phyloP scores from a whole-genome alignment of 2,113 vertebrate genomes.

The Mormoops blainvillei region DNA sequence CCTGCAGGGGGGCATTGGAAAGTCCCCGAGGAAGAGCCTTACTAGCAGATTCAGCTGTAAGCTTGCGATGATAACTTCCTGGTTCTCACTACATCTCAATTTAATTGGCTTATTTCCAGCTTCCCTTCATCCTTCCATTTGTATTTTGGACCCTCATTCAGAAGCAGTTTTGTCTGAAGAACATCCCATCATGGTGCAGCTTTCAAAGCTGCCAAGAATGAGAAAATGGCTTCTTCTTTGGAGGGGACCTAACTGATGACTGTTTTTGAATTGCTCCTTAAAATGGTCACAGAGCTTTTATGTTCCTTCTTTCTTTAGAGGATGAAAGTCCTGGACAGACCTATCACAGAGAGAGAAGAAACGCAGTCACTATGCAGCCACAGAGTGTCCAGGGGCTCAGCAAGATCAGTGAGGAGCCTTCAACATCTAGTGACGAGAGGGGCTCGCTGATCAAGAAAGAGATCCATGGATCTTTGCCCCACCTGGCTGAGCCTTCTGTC shows the following conservation, averaged over 20 bases:
- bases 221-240: neutral
- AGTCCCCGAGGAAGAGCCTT: constrained; percentile 34
- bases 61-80: constrained; percentile 58
- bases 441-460: constrained; percentile 97
- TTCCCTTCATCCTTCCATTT: neutral
- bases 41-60: neutral
- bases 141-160: neutral
- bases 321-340: constrained; percentile 92
- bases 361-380: constrained; percentile 91
- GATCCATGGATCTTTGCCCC: constrained; percentile 91
- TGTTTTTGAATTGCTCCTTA: constrained; percentile 19
- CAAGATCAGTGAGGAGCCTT: constrained; percentile 93
- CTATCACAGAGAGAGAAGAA: constrained; percentile 95
- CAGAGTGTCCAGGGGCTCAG: constrained; percentile 82
- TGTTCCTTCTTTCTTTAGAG: constrained; percentile 81
- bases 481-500: constrained; percentile 90
- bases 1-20: neutral
- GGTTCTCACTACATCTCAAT: neutral
- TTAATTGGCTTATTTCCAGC: neutral
- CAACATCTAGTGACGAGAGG: constrained; percentile 95
- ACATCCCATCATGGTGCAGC: neutral
- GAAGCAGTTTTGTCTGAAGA: neutral
- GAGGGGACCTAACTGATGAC: neutral
- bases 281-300: constrained; percentile 67
- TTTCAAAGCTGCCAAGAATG: neutral